Base-by-base conservation (phyloP, 2,113 vertebrate genomes). In the Scomber colias region DNA sequence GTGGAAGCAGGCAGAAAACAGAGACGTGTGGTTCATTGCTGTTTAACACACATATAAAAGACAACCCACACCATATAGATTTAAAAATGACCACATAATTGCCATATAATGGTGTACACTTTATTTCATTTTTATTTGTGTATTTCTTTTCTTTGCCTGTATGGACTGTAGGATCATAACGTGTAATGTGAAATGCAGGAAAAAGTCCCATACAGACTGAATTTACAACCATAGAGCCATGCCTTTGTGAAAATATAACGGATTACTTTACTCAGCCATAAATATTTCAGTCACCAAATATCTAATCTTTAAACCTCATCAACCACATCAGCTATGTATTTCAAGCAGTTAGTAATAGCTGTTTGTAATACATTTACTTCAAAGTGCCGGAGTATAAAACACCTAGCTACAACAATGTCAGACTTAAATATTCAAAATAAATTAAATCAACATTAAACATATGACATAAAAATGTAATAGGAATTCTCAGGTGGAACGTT, bases 391-490 rank as follows among this genome's bases (percentile, higher is more conserved):
- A 73, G 70, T 81, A 69, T 11, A 77, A 85, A 92, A 77, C 51
- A 81, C 19, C 21, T 63, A 81, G 9, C 40, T 64, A 61, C 49
- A 54, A 72, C 46, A 71, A 46, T 54, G 67, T 67, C 11, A 75
- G 54, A 76, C 45, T 75, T 77, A 80, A 85, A 90, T 85, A 81
- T 70, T 68, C n/a, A 51, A 87, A 90, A 87, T 82, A 89, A 88
- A 75, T 84, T 61, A 85, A 83, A 79, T 6, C 19, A 83, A 64
- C 17, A 68, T 75, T 54, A 16, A 59, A 83, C 73, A 67, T 48
- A 75, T 8, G 11, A 75, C 27, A 63, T 11, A 17, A 62, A 65
- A 84, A 86, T 51, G 19, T 76, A 61, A 77, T 11, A 46, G 24
- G n/a, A 69, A 57, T 55, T 21, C 2, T 48, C 35, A 51, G 50